Evolutionary conservation across 30 jellyfish, hydroid and myxozoan species (phyloP).

Genomic region (Haliclystus octoradiatus): DNA sequence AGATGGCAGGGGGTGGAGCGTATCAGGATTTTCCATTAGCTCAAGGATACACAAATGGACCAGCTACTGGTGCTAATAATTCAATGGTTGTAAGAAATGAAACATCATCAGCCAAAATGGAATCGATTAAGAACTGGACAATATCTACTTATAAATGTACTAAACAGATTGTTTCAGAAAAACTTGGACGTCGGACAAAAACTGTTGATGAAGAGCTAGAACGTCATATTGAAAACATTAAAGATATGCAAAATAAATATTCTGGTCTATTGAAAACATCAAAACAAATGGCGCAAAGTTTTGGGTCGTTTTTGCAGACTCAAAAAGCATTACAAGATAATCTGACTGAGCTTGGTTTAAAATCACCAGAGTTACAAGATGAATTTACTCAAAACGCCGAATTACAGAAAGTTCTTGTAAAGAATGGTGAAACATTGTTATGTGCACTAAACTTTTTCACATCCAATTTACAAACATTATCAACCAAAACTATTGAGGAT

Average conservation of each 20-base stretch:
- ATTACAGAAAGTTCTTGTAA: conserved; percentile 76
- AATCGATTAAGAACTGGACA: conserved; percentile 93
- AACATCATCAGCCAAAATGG: conserved; percentile 81
- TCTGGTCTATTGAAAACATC: conserved; percentile 73
- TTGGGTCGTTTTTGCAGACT: conserved; percentile 62
- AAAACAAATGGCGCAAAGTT: conserved; percentile 69
- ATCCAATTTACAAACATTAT: conserved; percentile 74
- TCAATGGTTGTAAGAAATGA: conserved; percentile 48
- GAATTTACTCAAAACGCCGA: conserved; percentile 96
- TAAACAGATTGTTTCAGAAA: conserved; percentile 88
- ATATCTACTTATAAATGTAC: conserved; percentile 93
- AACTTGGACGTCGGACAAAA: conserved; percentile 91
- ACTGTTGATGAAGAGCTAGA: conserved; percentile 97
- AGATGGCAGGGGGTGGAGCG: neutral
- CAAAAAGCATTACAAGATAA: conserved; percentile 75
- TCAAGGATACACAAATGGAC: neutral
- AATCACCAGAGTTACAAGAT: conserved; percentile 97
- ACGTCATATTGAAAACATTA: conserved; percentile 68
- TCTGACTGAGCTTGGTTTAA: conserved; percentile 80
- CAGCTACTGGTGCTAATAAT: neutral
- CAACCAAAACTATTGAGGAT: conserved; percentile 93
- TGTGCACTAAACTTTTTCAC: conserved; percentile 86
- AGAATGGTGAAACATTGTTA: conserved; percentile 86
- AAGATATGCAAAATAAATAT: conserved; percentile 83
- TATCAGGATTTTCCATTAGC: neutral